A percentile compares a stretch with the other conserved stretches of the same genome.
These are phyloP conservation scores for Stictocephala bisonia DNA, from an alignment of 2,888 invertebrate species.

Conservation along the genomic window DNA sequence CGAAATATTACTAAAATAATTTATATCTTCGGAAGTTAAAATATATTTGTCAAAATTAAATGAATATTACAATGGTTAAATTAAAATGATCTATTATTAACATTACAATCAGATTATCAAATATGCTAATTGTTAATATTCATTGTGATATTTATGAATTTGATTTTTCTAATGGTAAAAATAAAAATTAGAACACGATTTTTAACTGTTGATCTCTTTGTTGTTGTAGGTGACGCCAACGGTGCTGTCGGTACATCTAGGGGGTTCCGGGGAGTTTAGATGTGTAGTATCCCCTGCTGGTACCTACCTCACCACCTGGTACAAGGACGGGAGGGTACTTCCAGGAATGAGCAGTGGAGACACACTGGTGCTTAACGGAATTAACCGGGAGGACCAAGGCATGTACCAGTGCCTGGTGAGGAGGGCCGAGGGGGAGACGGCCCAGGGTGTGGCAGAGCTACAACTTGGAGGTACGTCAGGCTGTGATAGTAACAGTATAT, in stretches of 20 bases:
- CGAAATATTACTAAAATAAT: too few relatives aligned
- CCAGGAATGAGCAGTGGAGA: slow-evolving; percentile 75
- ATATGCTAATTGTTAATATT: too few relatives aligned
- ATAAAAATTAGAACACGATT: too few relatives aligned
- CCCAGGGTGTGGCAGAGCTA: slow-evolving; percentile 80
- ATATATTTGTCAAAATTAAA: too few relatives aligned
- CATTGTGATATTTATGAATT: too few relatives aligned
- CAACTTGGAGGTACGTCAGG: slow-evolving; percentile 73
- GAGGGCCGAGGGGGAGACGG: slow-evolving; percentile 78
- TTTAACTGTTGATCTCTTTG: too few relatives aligned
- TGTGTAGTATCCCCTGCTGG: slow-evolving; percentile 71
- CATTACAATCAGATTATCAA: too few relatives aligned
- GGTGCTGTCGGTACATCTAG: slow-evolving; percentile 73
- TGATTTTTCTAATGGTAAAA: too few relatives aligned
- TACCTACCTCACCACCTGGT: slow-evolving; percentile 70
- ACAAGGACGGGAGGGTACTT: slow-evolving; percentile 66
- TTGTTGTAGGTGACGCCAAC: slow-evolving; percentile 18
- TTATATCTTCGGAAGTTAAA: too few relatives aligned
- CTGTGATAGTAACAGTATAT: too few relatives aligned
- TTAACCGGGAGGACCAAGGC: slow-evolving; percentile 78
- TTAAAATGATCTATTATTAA: too few relatives aligned
- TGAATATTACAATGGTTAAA: too few relatives aligned
- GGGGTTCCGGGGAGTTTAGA: slow-evolving; percentile 78
- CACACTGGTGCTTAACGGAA: slow-evolving; percentile 73
- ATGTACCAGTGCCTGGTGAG: slow-evolving; percentile 82